phyloP scores from a whole-genome alignment of 2,888 invertebrate genomes.

The Caenorhabditis sulstoni region DNA sequence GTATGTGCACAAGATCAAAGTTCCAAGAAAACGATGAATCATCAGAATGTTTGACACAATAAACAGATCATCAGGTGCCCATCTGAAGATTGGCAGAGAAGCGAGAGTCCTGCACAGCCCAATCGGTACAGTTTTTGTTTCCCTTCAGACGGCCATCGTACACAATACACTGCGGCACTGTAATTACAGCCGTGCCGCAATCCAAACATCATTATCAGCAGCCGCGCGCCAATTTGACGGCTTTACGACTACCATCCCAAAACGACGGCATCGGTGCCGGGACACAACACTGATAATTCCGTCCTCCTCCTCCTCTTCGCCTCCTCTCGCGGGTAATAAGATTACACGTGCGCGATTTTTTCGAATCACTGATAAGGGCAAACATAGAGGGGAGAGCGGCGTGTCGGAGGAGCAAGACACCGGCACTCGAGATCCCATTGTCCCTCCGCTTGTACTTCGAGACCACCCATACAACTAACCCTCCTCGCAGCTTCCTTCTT shows the following conservation, averaged over 20 bases:
- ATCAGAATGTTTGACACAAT: neutral
- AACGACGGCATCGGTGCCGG: neutral
- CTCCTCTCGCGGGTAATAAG: conserved; percentile 20
- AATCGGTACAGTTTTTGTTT: neutral
- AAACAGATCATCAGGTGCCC: too few species aligned
- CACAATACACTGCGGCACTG: neutral
- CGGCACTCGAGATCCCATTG: conserved; percentile 44
- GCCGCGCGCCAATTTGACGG: conserved; percentile 34
- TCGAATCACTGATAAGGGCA: conserved; percentile 1
- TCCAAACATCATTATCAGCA: conserved; percentile 45
- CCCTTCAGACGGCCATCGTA: neutral
- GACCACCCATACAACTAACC: conserved; percentile 30
- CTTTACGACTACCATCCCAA: conserved; percentile 50
- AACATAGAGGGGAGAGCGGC: neutral
- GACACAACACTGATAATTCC: neutral
- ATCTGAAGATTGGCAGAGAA: too few species aligned
- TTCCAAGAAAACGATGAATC: too few species aligned
- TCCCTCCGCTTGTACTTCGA: neutral
- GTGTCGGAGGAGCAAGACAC: neutral
- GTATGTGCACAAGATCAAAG: too few species aligned
- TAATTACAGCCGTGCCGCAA: conserved; percentile 22
- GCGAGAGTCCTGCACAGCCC: neutral
- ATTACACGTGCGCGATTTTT: conserved; percentile 35
- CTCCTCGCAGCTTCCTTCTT: neutral
- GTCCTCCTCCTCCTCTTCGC: neutral